A percentile compares a stretch with the other conserved stretches of the same genome.
Conservation (phyloP, 2,797 vertebrate genomes). For the Gastrophryne carolinensis region DNA sequence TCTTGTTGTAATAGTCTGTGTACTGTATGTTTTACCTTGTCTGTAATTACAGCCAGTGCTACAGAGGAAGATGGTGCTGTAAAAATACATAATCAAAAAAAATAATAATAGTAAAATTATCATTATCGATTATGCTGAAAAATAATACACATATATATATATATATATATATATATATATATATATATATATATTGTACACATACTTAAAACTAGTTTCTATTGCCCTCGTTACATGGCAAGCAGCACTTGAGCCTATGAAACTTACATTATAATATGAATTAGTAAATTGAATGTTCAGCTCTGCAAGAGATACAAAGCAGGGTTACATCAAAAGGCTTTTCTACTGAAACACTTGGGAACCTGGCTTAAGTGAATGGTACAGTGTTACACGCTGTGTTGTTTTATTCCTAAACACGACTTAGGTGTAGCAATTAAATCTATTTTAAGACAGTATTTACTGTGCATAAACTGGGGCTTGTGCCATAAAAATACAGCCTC, state of each 20-base stretch:
- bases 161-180: too few relatives aligned
- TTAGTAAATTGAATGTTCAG: conserved; percentile 17
- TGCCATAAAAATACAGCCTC: conserved; percentile 6
- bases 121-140: too few relatives aligned
- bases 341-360: conserved; percentile 24
- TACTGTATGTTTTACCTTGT: too few relatives aligned
- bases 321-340: conserved; percentile 32
- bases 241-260: conserved; percentile 2
- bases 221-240: not conserved
- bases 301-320: not conserved
- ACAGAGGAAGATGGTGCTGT: too few relatives aligned
- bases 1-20: too few relatives aligned
- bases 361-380: conserved; percentile 34
- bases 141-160: too few relatives aligned
- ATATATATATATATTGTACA: too few relatives aligned
- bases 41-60: too few relatives aligned
- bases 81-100: too few relatives aligned
- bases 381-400: conserved; percentile 16
- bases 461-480: conserved; percentile 15
- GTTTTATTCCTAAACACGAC: conserved; percentile 14
- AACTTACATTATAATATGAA: conserved; percentile 36
- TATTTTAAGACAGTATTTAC: conserved; percentile 17
- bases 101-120: too few relatives aligned
- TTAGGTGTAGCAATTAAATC: conserved; percentile 21
- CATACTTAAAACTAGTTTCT: not conserved